phyloP scores from a whole-genome alignment of 2,888 invertebrate genomes.

The Amphipyra tragopoginis region DNA sequence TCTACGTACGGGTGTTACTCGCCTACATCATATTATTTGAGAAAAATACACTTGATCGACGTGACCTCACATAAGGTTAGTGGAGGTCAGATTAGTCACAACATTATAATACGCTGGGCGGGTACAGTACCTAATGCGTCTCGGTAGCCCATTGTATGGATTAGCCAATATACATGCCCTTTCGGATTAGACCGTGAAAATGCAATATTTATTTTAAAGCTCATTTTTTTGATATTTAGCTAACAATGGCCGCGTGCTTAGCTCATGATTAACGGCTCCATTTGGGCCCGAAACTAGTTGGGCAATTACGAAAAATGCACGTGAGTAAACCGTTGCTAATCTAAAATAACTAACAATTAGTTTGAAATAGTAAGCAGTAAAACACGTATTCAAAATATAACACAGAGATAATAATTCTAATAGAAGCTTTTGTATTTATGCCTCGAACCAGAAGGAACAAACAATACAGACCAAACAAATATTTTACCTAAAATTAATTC shows the following conservation, averaged over 20 bases:
- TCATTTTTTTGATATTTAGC: constrained; percentile 10
- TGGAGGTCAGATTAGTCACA: constrained; percentile 52
- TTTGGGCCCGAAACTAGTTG: too few relatives aligned
- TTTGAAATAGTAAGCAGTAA: too few relatives aligned
- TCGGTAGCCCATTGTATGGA: constrained; percentile 28
- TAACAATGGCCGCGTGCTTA: too few relatives aligned
- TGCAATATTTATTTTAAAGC: constrained; percentile 18
- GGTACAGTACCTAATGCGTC: constrained; percentile 21
- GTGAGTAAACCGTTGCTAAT: too few relatives aligned
- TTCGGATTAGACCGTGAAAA: constrained; percentile 37
- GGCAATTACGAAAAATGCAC: too few relatives aligned
- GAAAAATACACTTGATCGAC: constrained; percentile 47
- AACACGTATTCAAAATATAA: too few relatives aligned
- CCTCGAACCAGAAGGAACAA: constrained; percentile 8
- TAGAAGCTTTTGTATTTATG: constrained; percentile 24
- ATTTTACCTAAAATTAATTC: constrained; percentile 40
- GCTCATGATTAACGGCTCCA: too few relatives aligned
- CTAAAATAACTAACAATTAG: too few relatives aligned
- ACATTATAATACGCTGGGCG: constrained; percentile 31
- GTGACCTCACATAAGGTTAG: constrained; percentile 47
- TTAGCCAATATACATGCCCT: constrained; percentile 23
- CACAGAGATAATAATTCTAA: neutral
- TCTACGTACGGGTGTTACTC: constrained; percentile 19
- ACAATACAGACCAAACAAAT: constrained; percentile 31
- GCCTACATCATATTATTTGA: constrained; percentile 35